These are phyloP conservation scores for Melitaea cinxia DNA, from an alignment of 1,140 invertebrate species.

Conservation along the genomic window DNA sequence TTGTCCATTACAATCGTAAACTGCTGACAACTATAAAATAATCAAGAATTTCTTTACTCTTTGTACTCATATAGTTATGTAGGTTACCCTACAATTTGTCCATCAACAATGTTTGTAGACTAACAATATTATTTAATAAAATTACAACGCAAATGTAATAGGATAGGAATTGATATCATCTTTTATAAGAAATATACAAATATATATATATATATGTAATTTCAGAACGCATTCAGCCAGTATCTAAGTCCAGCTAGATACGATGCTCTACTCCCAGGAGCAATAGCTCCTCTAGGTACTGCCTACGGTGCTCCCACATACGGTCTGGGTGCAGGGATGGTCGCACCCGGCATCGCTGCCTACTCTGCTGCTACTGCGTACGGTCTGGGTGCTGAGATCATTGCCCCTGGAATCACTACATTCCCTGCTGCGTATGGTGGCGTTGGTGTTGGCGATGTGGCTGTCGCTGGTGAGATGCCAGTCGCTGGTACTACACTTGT, in stretches of 20 bases:
- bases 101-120: too few relatives aligned
- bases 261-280: neutral
- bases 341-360: too few relatives aligned
- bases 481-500: slow-evolving; percentile 47
- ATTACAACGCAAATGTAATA: too few relatives aligned
- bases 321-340: slow-evolving; percentile 3
- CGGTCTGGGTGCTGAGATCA: neutral
- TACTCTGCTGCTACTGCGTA: neutral
- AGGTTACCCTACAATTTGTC: too few relatives aligned
- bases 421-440: slow-evolving; percentile 41
- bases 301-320: slow-evolving; percentile 2
- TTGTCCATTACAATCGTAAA: too few relatives aligned
- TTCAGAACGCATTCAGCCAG: neutral
- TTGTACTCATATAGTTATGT: too few relatives aligned
- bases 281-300: neutral
- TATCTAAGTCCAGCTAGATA: neutral
- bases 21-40: too few relatives aligned
- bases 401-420: neutral
- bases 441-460: slow-evolving; percentile 47
- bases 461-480: slow-evolving; percentile 48
- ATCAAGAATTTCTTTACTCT: too few relatives aligned
- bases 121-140: too few relatives aligned
- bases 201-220: too few relatives aligned
- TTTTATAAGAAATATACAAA: too few relatives aligned
- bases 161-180: too few relatives aligned